phyloP scores from a whole-genome alignment of 2,113 vertebrate genomes.

The Speoplatyrhinus poulsoni region DNA sequence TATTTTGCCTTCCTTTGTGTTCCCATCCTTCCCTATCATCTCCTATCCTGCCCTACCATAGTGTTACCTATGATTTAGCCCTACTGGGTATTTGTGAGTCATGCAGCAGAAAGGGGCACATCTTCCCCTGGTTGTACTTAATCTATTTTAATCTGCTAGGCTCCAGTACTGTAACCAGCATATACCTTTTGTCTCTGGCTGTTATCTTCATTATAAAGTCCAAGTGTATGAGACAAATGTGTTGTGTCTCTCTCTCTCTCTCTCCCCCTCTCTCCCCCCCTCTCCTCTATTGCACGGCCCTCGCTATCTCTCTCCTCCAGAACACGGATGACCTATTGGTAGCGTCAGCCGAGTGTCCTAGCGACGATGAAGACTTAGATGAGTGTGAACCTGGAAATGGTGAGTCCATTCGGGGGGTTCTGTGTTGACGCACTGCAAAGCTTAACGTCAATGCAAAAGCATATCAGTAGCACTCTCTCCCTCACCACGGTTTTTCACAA shows the following conservation, averaged over 20 bases:
- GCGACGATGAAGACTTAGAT: conserved; percentile 93
- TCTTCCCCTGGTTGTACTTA: conserved; percentile 41
- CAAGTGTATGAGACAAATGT: not conserved
- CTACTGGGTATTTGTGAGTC: conserved; percentile 27
- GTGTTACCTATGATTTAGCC: too few relatives aligned
- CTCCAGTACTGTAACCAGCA: conserved; percentile 10
- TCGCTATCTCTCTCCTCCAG: conserved; percentile 63
- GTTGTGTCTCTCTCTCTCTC: not conserved
- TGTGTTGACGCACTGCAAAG: conserved; percentile 22
- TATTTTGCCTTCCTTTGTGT: too few relatives aligned
- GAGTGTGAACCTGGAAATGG: conserved; percentile 95
- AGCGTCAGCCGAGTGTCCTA: conserved; percentile 93
- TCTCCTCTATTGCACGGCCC: not conserved
- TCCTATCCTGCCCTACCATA: too few relatives aligned
- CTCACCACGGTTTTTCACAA: conserved; percentile 26
- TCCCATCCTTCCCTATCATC: too few relatives aligned
- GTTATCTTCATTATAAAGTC: conserved; percentile 2
- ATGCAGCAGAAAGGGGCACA: conserved; percentile 8
- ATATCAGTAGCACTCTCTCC: not conserved
- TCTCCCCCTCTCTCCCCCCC: not conserved
- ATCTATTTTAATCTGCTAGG: conserved; percentile 29
- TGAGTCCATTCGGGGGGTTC: conserved; percentile 80
- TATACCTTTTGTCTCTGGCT: conserved; percentile 7
- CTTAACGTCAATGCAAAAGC: conserved; percentile 20
- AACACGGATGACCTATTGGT: conserved; percentile 93